Conservation (phyloP, 2,113 vertebrate species). For the Cyphomyrus discorhynchus region DNA sequence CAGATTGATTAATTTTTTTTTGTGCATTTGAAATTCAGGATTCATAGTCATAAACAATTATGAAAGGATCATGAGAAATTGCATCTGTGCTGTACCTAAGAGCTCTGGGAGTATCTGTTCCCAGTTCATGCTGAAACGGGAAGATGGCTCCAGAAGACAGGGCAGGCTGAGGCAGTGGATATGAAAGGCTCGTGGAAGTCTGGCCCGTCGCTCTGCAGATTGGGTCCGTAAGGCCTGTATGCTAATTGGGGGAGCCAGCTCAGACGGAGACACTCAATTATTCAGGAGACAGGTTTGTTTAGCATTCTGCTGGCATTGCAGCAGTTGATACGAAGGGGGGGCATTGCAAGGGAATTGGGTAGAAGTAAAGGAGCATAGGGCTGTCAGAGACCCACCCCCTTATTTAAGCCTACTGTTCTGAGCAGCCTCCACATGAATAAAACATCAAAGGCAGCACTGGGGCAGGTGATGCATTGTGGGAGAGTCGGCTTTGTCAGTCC, state of each 20-base stretch:
- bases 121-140: constrained; percentile 7
- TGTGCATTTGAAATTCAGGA: neutral
- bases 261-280: constrained; percentile 57
- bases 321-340: constrained; percentile 41
- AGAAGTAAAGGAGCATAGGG: constrained; percentile 28
- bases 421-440: constrained; percentile 54
- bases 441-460: constrained; percentile 55
- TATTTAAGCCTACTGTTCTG: constrained; percentile 47
- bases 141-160: constrained; percentile 16
- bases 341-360: constrained; percentile 32
- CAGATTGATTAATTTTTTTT: neutral
- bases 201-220: constrained; percentile 48
- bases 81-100: neutral
- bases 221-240: constrained; percentile 60
- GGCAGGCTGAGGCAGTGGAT: neutral
- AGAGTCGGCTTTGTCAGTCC: constrained; percentile 47
- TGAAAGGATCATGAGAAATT: neutral
- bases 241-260: constrained; percentile 51
- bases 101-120: neutral
- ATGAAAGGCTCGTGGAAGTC: constrained; percentile 25
- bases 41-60: neutral
- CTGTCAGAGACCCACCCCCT: constrained; percentile 30
- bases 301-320: constrained; percentile 59
- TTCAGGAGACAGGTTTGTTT: constrained; percentile 66
- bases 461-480: constrained; percentile 53